Evolutionary conservation across 2,888 invertebrate species (phyloP).

Genomic region (Oasisia sp.): DNA sequence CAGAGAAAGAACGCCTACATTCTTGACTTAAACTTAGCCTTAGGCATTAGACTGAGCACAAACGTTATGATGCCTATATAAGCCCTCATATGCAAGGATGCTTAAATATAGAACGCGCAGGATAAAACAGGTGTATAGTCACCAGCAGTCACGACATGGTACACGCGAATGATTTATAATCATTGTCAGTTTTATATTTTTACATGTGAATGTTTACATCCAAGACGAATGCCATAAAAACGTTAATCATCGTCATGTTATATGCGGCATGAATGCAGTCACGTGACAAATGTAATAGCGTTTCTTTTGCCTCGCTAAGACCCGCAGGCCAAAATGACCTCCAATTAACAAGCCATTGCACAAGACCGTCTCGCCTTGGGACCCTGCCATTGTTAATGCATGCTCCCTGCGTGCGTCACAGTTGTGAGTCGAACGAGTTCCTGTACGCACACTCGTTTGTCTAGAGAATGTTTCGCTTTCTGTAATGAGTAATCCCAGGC

Average conservation of each 20-base stretch:
- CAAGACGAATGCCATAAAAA: neutral
- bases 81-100: too few relatives aligned
- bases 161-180: too few relatives aligned
- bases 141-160: too few relatives aligned
- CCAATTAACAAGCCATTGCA: neutral
- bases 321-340: neutral
- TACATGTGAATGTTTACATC: neutral
- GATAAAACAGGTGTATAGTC: neutral
- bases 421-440: neutral
- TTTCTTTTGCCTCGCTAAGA: neutral
- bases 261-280: neutral
- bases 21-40: too few relatives aligned
- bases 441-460: neutral
- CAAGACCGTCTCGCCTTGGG: neutral
- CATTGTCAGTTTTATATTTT: too few relatives aligned
- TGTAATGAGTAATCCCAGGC: neutral
- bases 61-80: too few relatives aligned
- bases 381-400: neutral
- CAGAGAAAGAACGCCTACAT: too few relatives aligned
- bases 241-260: neutral
- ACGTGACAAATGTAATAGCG: too few relatives aligned
- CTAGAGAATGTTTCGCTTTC: neutral
- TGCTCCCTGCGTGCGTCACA: too few relatives aligned
- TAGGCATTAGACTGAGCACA: too few relatives aligned
- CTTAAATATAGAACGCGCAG: too few relatives aligned